Evolutionary conservation across 2,888 invertebrate genomes (phyloP).

Genomic region (Drosophila acutilabella): DNA sequence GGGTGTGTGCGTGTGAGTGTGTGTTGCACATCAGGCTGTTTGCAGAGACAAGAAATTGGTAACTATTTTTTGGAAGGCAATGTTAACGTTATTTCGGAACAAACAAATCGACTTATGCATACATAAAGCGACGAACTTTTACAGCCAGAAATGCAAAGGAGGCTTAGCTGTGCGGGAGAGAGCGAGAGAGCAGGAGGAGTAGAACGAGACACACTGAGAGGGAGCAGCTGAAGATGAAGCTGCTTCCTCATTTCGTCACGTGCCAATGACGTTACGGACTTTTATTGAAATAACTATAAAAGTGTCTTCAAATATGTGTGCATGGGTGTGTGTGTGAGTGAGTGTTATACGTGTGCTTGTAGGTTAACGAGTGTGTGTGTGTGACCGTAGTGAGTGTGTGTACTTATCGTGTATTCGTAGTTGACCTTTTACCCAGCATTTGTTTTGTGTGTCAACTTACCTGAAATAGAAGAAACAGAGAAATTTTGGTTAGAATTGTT

Average conservation of each 20-base stretch:
- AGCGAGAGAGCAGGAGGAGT: background rate
- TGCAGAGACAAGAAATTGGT: slow-evolving; percentile 43
- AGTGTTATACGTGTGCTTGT: slow-evolving; percentile 23
- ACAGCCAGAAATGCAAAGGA: slow-evolving; percentile 13
- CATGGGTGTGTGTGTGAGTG: slow-evolving; percentile 11
- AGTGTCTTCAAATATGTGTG: slow-evolving; percentile 43
- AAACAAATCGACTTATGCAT: slow-evolving; percentile 70
- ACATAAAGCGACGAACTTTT: slow-evolving; percentile 18
- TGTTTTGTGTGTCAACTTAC: slow-evolving; percentile 61
- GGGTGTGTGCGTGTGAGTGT: slow-evolving; percentile 18
- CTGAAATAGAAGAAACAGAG: slow-evolving; percentile 57
- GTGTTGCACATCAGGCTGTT: slow-evolving; percentile 54
- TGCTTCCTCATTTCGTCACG: slow-evolving; percentile 65
- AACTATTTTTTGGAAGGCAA: slow-evolving; percentile 25
- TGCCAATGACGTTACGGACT: slow-evolving; percentile 44
- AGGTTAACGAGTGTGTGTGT: slow-evolving; percentile 16
- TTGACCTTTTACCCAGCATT: slow-evolving; percentile 31
- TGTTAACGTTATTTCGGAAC: slow-evolving; percentile 11
- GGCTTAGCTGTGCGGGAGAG: slow-evolving; percentile 1
- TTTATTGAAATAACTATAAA: slow-evolving; percentile 59
- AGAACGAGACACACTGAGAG: slow-evolving; percentile 7
- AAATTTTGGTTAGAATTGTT: slow-evolving; percentile 24
- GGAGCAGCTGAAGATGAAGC: background rate
- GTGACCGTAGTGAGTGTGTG: slow-evolving; percentile 33
- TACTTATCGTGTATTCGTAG: slow-evolving; percentile 48